A percentile compares a stretch with the other conserved stretches of the same genome.
Conservation (phyloP, 2,797 vertebrate species). For the Antrozous pallidus region DNA sequence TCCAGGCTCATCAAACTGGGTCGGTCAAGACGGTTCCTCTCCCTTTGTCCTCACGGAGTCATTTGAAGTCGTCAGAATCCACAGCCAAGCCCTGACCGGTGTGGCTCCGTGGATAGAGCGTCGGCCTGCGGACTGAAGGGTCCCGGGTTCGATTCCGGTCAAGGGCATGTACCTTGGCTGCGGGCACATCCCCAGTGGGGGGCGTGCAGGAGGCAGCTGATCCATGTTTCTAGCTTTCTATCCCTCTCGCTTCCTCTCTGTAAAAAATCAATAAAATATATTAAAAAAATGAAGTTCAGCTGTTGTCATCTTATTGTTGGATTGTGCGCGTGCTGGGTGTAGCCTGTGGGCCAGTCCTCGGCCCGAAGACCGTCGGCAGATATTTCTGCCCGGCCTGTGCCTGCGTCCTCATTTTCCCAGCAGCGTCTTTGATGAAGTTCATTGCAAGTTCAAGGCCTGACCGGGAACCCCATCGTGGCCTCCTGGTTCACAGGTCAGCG, state of each 20-base stretch:
- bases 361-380: background rate
- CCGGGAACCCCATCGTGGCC: too few species aligned
- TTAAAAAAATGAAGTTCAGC: background rate
- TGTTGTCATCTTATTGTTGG: background rate
- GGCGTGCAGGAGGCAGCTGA: too few species aligned
- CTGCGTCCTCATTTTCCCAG: background rate
- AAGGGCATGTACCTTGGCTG: background rate
- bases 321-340: background rate
- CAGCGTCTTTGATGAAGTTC: background rate
- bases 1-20: background rate
- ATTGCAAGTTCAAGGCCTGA: background rate
- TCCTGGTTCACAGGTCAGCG: too few species aligned
- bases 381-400: background rate
- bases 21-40: background rate
- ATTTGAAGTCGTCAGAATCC: background rate
- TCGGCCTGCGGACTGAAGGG: background rate
- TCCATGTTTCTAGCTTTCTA: too few species aligned
- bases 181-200: too few species aligned
- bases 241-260: background rate
- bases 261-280: too few species aligned
- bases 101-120: too few species aligned
- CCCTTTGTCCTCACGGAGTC: background rate
- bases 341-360: background rate
- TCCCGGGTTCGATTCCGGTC: background rate
- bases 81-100: background rate